Percentiles rank a stretch among this genome's conserved stretches.
Evolutionary conservation across 2,797 vertebrate genomes (phyloP).

Genomic region (Tarsius wallacei): DNA sequence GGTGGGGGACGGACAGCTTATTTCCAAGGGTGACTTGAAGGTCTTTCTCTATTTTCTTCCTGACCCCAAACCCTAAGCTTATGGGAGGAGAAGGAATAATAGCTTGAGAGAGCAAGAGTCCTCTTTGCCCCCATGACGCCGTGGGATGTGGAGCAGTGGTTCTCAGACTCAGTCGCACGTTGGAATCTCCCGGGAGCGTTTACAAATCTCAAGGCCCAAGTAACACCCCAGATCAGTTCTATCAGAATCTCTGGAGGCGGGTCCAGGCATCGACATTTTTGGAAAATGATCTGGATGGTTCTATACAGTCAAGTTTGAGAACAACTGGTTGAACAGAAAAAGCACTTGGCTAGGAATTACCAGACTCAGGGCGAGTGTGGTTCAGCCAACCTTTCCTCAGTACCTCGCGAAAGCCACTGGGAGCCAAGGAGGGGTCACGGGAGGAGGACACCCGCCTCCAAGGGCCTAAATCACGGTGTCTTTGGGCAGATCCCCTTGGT

Average conservation of each 20-base stretch:
- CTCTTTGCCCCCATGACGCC: accelerated
- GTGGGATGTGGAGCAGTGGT: not conserved
- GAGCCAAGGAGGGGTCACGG: accelerated
- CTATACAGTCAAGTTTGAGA: not conserved
- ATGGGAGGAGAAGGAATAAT: not conserved
- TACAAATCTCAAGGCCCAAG: not conserved
- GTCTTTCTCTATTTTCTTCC: conserved; percentile 55
- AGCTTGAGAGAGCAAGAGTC: accelerated
- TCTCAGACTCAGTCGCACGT: accelerated
- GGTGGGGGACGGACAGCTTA: conserved; percentile 73
- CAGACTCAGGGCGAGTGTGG: not conserved
- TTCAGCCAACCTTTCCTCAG: not conserved
- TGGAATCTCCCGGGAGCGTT: not conserved
- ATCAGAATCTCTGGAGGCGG: not conserved
- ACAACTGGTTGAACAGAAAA: not conserved
- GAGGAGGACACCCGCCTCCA: not conserved
- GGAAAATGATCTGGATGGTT: not conserved
- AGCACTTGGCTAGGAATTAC: not conserved
- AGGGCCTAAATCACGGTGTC: not conserved
- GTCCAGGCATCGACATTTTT: not conserved
- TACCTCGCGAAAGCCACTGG: not conserved
- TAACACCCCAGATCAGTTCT: not conserved
- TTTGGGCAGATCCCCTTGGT: too few relatives aligned
- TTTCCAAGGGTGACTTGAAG: not conserved
- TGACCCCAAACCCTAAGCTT: not conserved